These are phyloP conservation scores for Halcyon badia DNA, from an alignment of 2,797 vertebrate genomes.

Conservation along the genomic window DNA sequence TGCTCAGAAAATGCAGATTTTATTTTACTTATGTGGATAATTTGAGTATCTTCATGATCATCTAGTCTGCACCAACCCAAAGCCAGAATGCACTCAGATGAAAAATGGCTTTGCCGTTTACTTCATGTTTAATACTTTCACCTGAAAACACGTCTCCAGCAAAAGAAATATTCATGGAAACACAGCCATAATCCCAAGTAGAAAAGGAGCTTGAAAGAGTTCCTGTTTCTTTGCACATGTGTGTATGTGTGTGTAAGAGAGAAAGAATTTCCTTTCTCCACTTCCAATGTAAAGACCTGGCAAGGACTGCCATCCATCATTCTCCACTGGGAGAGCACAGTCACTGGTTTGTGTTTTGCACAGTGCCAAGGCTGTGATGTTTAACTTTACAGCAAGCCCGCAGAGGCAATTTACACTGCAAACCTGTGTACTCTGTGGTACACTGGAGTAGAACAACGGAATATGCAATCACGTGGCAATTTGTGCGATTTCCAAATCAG, in stretches of 20 bases:
- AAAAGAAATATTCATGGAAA: not conserved
- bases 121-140: not conserved
- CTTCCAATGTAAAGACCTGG: not conserved
- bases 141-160: not conserved
- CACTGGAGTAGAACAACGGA: not conserved
- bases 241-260: not conserved
- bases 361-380: rapidly evolving
- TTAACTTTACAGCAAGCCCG: rapidly evolving
- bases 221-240: not conserved
- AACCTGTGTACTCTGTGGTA: not conserved
- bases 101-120: not conserved
- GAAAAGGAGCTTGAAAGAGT: not conserved
- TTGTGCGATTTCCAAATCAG: not conserved
- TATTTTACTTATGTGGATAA: not conserved
- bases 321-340: not conserved
- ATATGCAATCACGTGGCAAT: not conserved
- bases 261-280: not conserved
- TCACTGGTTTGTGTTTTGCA: too few relatives aligned
- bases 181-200: not conserved
- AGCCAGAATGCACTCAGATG: not conserved
- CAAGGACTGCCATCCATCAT: rapidly evolving
- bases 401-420: not conserved
- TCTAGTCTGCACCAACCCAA: not conserved
- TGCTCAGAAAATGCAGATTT: not conserved
- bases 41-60: rapidly evolving